Evolutionary conservation across 1,140 invertebrate genomes (phyloP).

Genomic region (Orchestia grillus): DNA sequence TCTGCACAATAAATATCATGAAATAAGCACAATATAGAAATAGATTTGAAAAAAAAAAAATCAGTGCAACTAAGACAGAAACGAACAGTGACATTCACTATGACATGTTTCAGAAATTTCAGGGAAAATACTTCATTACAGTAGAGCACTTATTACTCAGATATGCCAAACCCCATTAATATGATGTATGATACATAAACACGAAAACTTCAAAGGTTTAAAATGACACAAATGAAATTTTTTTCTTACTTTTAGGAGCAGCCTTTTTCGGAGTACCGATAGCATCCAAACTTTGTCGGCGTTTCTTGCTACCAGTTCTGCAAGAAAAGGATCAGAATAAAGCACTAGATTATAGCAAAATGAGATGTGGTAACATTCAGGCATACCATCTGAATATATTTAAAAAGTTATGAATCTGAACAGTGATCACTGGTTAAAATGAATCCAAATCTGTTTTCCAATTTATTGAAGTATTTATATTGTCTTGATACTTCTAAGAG

Average conservation of each 20-base stretch:
- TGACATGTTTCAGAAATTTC: neutral
- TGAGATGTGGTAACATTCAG: too few species aligned
- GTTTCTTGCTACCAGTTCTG: conserved; percentile 45
- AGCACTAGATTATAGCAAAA: too few species aligned
- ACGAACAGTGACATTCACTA: neutral
- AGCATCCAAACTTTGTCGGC: conserved; percentile 9
- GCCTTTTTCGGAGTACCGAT: neutral
- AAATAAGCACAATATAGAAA: neutral
- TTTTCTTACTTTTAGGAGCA: neutral
- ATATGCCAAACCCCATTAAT: neutral
- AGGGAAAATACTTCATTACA: neutral
- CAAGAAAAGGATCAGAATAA: too few species aligned
- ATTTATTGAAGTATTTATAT: too few species aligned
- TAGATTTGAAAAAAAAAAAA: neutral
- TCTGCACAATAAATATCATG: neutral
- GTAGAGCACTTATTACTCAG: too few species aligned
- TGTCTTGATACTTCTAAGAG: too few species aligned
- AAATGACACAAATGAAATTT: neutral
- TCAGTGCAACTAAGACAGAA: neutral
- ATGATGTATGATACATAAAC: neutral
- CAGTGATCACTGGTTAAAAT: too few species aligned
- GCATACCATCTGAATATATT: too few species aligned
- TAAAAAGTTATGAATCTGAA: too few species aligned
- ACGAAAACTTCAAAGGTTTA: neutral
- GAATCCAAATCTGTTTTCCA: too few species aligned